Evolutionary conservation across 1,140 invertebrate genomes (phyloP), one percentile per base, ranked within the genome.

Genomic region (Cryptotermes secundus): DNA sequence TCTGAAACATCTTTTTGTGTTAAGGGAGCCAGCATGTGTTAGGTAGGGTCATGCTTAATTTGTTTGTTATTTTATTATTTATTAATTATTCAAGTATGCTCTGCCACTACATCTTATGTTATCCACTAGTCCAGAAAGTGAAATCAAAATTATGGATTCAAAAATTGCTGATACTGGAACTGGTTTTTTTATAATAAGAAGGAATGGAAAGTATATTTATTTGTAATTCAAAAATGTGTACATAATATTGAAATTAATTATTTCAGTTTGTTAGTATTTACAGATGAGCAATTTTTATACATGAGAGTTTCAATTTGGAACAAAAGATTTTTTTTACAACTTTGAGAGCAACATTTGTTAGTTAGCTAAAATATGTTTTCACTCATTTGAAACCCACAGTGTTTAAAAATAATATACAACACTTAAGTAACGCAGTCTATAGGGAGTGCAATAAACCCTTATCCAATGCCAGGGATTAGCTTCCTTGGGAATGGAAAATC

Each of bases 171-270:
- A 22, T 22, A 49, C 45, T 22, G 19, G 22, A 49, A 49, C 14
- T 14, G 3, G 16, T 49, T 49, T 49, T 19, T 49, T 14, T 49
- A 31, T 72, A 72, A 7, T 72, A 72, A 72, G 59, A 72, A 72
- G 59, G 59, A 72, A 72, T 72, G 59, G 16, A n/a, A 72, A 72
- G 59, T 72, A 31, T 72, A n/a, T 72, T 72, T 72, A 72, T 72
- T 72, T 72, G 59, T 31, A 72, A 31, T 26, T 72, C 45, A 72
- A 31, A 72, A 72, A 31, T 72, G 59, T 72, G 14, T 31, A 72
- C 59, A 72, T n/a, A 72, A 12, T 3, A 14, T n/a, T 72, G 59
- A 26, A 72, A 6, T n/a, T 72, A 72, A 72, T 26, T 72, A 1
- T 72, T 12, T 31, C 26, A 72, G 7, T 59, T 59, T 16, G 14